phyloP scores from a whole-genome alignment of 2,888 invertebrate species.

The Buathra laborator region DNA sequence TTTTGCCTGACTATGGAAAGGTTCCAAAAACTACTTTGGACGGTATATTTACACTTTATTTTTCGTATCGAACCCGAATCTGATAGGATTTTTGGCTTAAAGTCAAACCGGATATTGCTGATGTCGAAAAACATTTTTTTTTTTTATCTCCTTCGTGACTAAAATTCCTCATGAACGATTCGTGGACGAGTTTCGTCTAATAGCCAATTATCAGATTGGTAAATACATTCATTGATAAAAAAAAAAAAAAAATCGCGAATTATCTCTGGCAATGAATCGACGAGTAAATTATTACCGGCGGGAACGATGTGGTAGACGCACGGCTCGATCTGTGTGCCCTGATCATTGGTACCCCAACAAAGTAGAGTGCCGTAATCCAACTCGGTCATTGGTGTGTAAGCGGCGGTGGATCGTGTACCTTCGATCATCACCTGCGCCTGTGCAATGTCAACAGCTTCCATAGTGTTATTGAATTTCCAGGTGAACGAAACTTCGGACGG shows the following conservation, averaged over 20 bases:
- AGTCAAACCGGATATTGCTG: too few species aligned
- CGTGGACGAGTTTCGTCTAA: too few species aligned
- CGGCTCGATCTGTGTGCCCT: constrained; percentile 90
- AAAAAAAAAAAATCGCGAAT: background rate
- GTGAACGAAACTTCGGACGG: constrained; percentile 90
- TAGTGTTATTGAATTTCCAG: constrained; percentile 92
- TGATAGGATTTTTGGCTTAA: too few species aligned
- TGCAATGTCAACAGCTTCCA: constrained; percentile 90
- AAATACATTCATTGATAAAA: background rate
- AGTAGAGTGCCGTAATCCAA: constrained; percentile 91
- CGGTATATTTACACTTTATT: too few species aligned
- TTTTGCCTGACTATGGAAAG: too few species aligned
- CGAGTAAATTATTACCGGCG: constrained; percentile 86
- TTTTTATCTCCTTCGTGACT: too few species aligned
- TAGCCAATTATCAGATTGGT: too few species aligned
- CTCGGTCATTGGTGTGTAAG: constrained; percentile 91
- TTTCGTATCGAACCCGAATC: too few species aligned
- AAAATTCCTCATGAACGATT: too few species aligned
- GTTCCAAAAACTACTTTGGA: too few species aligned
- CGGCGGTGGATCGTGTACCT: constrained; percentile 88
- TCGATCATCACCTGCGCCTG: constrained; percentile 88
- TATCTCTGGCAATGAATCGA: background rate
- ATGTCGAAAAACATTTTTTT: too few species aligned
- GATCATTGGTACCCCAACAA: constrained; percentile 91
- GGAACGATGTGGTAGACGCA: constrained; percentile 91